Evolutionary conservation across 2,888 invertebrate genomes (phyloP).

Genomic region (Ligdia adustata): DNA sequence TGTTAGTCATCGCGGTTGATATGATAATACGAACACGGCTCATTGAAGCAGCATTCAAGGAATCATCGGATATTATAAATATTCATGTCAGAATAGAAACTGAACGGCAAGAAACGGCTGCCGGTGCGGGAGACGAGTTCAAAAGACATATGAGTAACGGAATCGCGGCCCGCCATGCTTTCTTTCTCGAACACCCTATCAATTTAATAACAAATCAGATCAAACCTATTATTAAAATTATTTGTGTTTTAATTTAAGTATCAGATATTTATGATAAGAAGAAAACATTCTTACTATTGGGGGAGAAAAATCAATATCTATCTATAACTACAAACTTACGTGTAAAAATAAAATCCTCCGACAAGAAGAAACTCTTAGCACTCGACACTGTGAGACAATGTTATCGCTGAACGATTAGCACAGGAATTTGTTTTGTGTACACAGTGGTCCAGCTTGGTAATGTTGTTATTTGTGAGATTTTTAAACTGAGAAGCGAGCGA

Average conservation of each 20-base stretch:
- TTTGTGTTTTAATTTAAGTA: too few relatives aligned
- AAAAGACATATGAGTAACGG: slow-evolving; percentile 69
- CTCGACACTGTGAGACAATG: slow-evolving; percentile 41
- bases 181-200: slow-evolving; percentile 47
- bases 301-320: slow-evolving; percentile 49
- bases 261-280: neutral
- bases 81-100: slow-evolving; percentile 32
- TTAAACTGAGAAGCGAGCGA: slow-evolving; percentile 31
- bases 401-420: slow-evolving; percentile 37
- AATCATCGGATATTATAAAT: slow-evolving; percentile 33
- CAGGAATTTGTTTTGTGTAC: slow-evolving; percentile 48
- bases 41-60: slow-evolving; percentile 25
- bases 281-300: neutral
- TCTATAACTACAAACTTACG: slow-evolving; percentile 46
- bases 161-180: slow-evolving; percentile 56
- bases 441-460: slow-evolving; percentile 36
- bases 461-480: slow-evolving; percentile 26
- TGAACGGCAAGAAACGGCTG: slow-evolving; percentile 22
- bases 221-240: too few relatives aligned
- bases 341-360: slow-evolving; percentile 39
- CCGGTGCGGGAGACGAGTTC: slow-evolving; percentile 60
- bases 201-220: slow-evolving; percentile 8
- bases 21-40: slow-evolving; percentile 37
- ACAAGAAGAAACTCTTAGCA: slow-evolving; percentile 43
- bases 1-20: slow-evolving; percentile 38